Conservation (phyloP, 2,113 vertebrate species). For the Cynocephalus volans region DNA sequence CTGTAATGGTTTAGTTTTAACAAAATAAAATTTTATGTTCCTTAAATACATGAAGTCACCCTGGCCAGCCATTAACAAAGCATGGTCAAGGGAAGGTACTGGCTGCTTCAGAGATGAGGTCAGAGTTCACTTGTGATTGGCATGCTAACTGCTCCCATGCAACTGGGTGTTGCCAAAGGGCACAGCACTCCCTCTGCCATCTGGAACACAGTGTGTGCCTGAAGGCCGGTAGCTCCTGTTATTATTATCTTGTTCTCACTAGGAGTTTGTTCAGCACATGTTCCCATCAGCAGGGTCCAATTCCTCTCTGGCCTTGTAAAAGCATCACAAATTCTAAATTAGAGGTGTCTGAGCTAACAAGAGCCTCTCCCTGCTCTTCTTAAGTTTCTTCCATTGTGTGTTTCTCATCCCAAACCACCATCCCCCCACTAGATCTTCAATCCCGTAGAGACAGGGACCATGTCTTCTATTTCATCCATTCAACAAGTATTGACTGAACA, state of each 20-base stretch:
- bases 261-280: conserved; percentile 50
- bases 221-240: background rate
- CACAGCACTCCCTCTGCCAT: conserved; percentile 38
- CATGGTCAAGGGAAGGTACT: conserved; percentile 42
- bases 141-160: conserved; percentile 33
- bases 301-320: conserved; percentile 70
- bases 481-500: conserved; percentile 43
- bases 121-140: conserved; percentile 70
- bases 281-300: conserved; percentile 59
- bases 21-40: conserved; percentile 82
- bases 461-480: conserved; percentile 64
- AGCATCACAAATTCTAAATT: conserved; percentile 79
- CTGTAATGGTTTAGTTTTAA: conserved; percentile 55
- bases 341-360: conserved; percentile 66
- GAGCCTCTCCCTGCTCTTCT: conserved; percentile 25
- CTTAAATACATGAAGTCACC: conserved; percentile 77
- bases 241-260: conserved; percentile 59
- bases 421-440: background rate
- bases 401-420: background rate
- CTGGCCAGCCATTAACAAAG: conserved; percentile 61
- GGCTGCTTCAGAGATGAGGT: conserved; percentile 55
- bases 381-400: conserved; percentile 65
- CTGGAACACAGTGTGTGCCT: conserved; percentile 23
- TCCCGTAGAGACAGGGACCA: background rate
- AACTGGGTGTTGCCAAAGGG: conserved; percentile 12